phyloP scores from a whole-genome alignment of 2,113 vertebrate species.

The Progne subis region DNA sequence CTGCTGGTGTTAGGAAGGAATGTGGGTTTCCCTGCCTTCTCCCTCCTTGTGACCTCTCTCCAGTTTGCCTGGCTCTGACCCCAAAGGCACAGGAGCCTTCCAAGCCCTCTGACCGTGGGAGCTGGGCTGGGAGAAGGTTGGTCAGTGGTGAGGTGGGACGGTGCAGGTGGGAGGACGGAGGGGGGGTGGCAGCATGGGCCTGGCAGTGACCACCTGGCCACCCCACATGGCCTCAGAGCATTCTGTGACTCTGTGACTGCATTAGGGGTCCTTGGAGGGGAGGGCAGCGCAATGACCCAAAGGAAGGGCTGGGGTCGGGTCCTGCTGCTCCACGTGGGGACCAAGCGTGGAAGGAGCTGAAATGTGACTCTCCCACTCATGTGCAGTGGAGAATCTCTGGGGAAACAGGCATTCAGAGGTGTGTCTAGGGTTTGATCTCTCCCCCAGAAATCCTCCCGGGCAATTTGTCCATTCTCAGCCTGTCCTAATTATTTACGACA shows the following conservation, averaged over 20 bases:
- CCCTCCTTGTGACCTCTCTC: rapidly evolving
- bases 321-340: rapidly evolving
- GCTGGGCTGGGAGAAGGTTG: background rate
- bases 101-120: background rate
- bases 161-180: background rate
- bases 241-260: background rate
- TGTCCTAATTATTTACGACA: background rate
- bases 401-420: background rate
- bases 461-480: background rate
- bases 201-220: rapidly evolving
- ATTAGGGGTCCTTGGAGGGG: background rate
- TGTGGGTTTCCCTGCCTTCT: background rate
- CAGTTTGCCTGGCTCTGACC: background rate
- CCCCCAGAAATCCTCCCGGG: background rate
- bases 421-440: background rate
- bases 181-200: rapidly evolving
- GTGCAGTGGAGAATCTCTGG: background rate
- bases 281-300: background rate
- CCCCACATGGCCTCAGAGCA: background rate
- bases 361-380: background rate
- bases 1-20: background rate
- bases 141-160: rapidly evolving
- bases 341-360: background rate
- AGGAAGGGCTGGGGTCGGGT: background rate
- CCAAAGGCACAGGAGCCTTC: background rate